A percentile compares a stretch with the other conserved stretches of the same genome.
phyloP scores from a whole-genome alignment of 2,888 invertebrate species.

The Alloscopus bannaensis region DNA sequence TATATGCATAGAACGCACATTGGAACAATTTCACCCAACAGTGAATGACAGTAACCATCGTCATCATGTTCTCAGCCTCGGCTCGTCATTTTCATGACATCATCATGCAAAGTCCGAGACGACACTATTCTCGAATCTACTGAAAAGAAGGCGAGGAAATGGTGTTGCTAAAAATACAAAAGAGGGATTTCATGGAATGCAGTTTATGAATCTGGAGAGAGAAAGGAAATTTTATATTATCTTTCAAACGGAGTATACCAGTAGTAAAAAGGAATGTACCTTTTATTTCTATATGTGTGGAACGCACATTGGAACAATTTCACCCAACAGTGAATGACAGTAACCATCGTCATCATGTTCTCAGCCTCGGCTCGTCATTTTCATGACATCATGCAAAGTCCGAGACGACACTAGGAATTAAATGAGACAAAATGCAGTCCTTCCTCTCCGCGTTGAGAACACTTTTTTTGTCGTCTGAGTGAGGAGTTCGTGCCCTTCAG shows the following conservation, averaged over 20 bases:
- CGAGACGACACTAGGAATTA: conserved; percentile 33
- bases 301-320: too few relatives aligned
- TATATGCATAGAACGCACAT: too few relatives aligned
- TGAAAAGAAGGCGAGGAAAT: conserved; percentile 20
- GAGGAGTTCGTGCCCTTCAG: conserved; percentile 25
- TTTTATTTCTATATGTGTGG: too few relatives aligned
- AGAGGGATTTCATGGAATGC: conserved; percentile 48
- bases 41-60: conserved; percentile 8
- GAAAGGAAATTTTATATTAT: too few relatives aligned
- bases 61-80: conserved; percentile 13
- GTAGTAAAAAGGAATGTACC: too few relatives aligned
- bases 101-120: conserved; percentile 38
- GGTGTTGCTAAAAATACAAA: conserved; percentile 54
- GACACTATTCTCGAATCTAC: neutral
- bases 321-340: conserved; percentile 15
- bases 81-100: conserved; percentile 46
- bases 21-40: too few relatives aligned
- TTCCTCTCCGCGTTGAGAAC: neutral
- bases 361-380: conserved; percentile 26
- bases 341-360: conserved; percentile 11
- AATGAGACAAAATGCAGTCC: conserved; percentile 25
- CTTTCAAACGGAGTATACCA: too few relatives aligned
- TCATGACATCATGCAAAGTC: conserved; percentile 51
- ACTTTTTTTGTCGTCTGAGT: too few relatives aligned
- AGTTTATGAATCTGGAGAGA: conserved; percentile 20